Evolutionary conservation across 2,888 invertebrate genomes (phyloP), one percentile per base, ranked within the genome.

Genomic region (Rhagium mordax): DNA sequence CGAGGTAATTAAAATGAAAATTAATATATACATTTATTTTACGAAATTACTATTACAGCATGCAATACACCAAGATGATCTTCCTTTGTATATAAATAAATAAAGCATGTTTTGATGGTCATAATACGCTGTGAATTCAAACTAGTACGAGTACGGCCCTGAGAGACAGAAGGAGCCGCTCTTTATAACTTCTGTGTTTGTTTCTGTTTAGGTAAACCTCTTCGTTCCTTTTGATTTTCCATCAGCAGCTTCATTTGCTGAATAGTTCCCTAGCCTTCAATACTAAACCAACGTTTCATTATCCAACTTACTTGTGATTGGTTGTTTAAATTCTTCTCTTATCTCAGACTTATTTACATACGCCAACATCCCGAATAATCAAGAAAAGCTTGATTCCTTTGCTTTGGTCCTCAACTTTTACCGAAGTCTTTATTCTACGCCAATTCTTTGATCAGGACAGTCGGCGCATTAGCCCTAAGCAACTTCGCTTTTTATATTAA

Each of bases 181-280:
- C 85, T 86, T 85, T 85, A 86, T 85, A 86, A 85, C 85, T 85
- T 84, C 84, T 81, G 82, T 86, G 85, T 86, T 87, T 87, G 87
- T 87, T 86, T 86, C 86, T 86, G 86, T 86, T 86, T 85, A 84
- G 84, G 85, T 84, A 85, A 86, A 86, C 85, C 86, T 86, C 86
- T 85, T 84, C 85, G 82, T 84, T 85, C 85, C 86, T 86, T 87
- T 86, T 87, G 87, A 87, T 86, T 87, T 86, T 86, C 86, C 86
- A 85, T 85, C 85, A 84, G 84, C 85, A 83, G 83, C 85, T 86
- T 85, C 86, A 86, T 86, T 86, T 85, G 81, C 85, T 85, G 86
- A 86, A 86, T 86, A 85, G 85, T 85, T 84, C 82, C 81, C 79
- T 80, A 77, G 78, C 80, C 76, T 84, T 85, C 82, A 83, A 82